Conservation (phyloP, 2,113 vertebrate genomes). For the Nannobrachium achirus region DNA sequence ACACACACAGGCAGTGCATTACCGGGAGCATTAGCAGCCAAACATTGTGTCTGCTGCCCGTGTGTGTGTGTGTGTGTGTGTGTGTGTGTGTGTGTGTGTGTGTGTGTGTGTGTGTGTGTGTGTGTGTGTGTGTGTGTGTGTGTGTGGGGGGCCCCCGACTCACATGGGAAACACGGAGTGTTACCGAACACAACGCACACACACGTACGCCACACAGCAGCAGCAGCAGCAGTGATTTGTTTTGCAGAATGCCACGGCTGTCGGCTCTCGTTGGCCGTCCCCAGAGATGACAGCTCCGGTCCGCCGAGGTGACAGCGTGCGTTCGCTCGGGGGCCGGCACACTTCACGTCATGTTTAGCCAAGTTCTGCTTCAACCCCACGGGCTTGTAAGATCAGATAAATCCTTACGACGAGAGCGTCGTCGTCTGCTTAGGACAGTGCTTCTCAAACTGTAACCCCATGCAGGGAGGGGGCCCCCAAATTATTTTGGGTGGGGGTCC, state of each 20-base stretch:
- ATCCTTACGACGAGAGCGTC: too few species aligned
- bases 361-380: slow-evolving; percentile 82
- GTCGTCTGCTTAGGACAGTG: too few species aligned
- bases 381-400: slow-evolving; percentile 84
- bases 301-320: slow-evolving; percentile 78
- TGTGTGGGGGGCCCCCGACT: slow-evolving; percentile 51
- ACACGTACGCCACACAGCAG: too few species aligned
- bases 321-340: slow-evolving; percentile 82
- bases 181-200: slow-evolving; percentile 76
- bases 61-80: slow-evolving; percentile 30
- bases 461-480: too few species aligned
- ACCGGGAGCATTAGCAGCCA: slow-evolving; percentile 65
- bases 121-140: too few species aligned
- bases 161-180: slow-evolving; percentile 69
- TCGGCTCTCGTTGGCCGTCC: slow-evolving; percentile 72
- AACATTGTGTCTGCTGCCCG: slow-evolving; percentile 46
- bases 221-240: slow-evolving; percentile 73
- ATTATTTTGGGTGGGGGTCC: too few species aligned
- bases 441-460: too few species aligned
- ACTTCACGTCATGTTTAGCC: slow-evolving; percentile 85
- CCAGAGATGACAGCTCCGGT: slow-evolving; percentile 72
- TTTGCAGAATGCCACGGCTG: slow-evolving; percentile 79
- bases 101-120: too few species aligned
- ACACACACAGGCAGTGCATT: slow-evolving; percentile 57
- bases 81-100: too few species aligned